These are phyloP conservation scores for Daptonema setosum DNA, from an alignment of 2,888 invertebrate species.

Conservation along the genomic window DNA sequence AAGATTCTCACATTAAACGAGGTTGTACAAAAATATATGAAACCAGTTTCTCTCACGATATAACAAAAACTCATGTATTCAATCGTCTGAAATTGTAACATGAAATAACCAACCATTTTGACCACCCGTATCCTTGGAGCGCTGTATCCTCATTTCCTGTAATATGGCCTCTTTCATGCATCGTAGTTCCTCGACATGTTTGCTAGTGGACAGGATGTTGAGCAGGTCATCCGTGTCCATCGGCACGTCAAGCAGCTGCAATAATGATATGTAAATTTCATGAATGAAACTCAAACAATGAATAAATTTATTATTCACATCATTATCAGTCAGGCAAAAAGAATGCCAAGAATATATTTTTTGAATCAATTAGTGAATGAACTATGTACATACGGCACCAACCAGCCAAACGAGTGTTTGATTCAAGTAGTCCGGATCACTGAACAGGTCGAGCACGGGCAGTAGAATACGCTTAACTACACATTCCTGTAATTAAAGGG, in stretches of 20 bases:
- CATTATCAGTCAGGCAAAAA: too few relatives aligned
- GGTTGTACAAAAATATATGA: not conserved
- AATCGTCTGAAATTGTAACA: constrained; percentile 2
- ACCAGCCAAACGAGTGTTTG: constrained; percentile 68
- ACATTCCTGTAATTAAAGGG: constrained; percentile 41
- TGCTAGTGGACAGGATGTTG: constrained; percentile 53
- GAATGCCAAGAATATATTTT: too few relatives aligned
- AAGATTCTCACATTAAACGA: constrained; percentile 2
- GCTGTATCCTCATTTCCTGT: constrained; percentile 48
- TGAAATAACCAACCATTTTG: constrained; percentile 39
- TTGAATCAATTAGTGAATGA: too few relatives aligned
- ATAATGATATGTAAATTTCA: constrained; percentile 14
- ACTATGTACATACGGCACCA: too few relatives aligned
- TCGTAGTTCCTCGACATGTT: constrained; percentile 56
- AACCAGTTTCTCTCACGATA: not conserved
- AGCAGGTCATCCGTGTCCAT: constrained; percentile 64
- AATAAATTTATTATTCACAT: too few relatives aligned
- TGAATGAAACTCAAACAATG: too few relatives aligned
- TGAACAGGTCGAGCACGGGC: constrained; percentile 48
- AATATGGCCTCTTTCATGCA: constrained; percentile 55
- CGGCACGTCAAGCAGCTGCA: constrained; percentile 53
- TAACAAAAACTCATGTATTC: not conserved
- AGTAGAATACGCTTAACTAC: constrained; percentile 49
- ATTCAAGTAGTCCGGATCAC: constrained; percentile 77
- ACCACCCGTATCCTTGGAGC: constrained; percentile 63